A percentile compares a stretch with the other conserved stretches of the same genome.
phyloP scores from a whole-genome alignment of 1,140 invertebrate genomes.

The Thrips palmi region DNA sequence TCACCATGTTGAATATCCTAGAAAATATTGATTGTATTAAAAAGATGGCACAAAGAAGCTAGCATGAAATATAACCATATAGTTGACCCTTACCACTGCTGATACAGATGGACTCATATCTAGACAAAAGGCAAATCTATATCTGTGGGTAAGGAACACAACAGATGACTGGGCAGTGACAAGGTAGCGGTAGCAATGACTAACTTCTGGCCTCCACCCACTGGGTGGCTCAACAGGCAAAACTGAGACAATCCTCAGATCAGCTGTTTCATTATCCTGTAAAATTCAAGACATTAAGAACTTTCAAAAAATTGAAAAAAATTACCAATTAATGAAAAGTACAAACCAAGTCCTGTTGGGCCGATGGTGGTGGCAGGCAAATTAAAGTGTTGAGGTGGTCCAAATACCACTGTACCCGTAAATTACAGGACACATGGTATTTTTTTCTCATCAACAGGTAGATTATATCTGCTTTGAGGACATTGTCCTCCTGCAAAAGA shows the following conservation, averaged over 20 bases:
- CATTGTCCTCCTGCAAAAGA: slow-evolving; percentile 10
- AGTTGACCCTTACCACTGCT: slow-evolving; percentile 28
- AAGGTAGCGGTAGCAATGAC: slow-evolving; percentile 31
- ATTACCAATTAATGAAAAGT: not conserved
- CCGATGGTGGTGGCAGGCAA: slow-evolving; percentile 20
- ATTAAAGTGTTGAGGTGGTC: slow-evolving; percentile 45
- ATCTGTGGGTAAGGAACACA: slow-evolving; percentile 21
- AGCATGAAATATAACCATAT: not conserved
- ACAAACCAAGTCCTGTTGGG: slow-evolving; percentile 1
- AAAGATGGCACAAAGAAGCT: not conserved
- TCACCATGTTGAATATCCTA: slow-evolving; percentile 42
- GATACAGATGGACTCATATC: slow-evolving; percentile 65
- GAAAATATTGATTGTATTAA: slow-evolving; percentile 4
- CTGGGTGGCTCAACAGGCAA: slow-evolving; percentile 31
- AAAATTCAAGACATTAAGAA: slow-evolving; percentile 15
- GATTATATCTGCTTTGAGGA: slow-evolving; percentile 33
- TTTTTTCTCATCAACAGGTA: slow-evolving; percentile 54
- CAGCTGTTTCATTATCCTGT: slow-evolving; percentile 24
- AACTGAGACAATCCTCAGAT: slow-evolving; percentile 43
- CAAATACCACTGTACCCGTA: slow-evolving; percentile 56
- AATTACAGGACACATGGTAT: slow-evolving; percentile 55
- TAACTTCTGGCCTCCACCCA: slow-evolving; percentile 29
- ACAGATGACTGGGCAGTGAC: slow-evolving; percentile 15
- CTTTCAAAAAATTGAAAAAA: slow-evolving; percentile 5
- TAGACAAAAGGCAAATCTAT: slow-evolving; percentile 36